Percentiles rank a stretch among this genome's conserved stretches.
These are phyloP conservation scores for Ormyrus thymus DNA, from an alignment of 2,888 invertebrate species.

Conservation along the genomic window DNA sequence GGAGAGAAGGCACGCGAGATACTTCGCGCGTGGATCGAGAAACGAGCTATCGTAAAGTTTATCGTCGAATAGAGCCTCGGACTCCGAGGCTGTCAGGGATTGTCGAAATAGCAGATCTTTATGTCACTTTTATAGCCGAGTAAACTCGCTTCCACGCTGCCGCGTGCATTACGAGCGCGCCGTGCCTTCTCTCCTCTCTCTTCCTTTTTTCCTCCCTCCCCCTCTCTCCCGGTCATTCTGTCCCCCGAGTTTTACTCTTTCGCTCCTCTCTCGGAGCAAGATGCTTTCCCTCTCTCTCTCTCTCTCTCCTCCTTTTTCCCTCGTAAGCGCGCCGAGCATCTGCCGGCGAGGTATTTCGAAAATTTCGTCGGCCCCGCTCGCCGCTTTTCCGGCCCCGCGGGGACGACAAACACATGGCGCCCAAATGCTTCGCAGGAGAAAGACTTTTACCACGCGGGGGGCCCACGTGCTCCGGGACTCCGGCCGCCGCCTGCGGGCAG, in stretches of 20 bases:
- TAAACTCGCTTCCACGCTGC: conserved; percentile 39
- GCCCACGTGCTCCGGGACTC: conserved; percentile 64
- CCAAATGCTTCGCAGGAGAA: conserved; percentile 66
- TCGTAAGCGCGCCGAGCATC: conserved; percentile 14
- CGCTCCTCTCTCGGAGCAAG: conserved; percentile 5
- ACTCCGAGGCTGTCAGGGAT: conserved; percentile 59
- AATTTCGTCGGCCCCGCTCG: conserved; percentile 49
- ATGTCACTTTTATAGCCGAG: conserved; percentile 68
- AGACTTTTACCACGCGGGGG: conserved; percentile 70
- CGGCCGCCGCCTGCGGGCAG: no score
- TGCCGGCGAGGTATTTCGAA: conserved; percentile 48
- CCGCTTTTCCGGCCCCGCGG: conserved; percentile 48
- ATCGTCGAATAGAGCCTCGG: conserved; percentile 59
- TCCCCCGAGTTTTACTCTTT: conserved; percentile 34
- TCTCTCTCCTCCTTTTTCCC: neutral
- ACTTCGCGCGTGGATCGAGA: conserved; percentile 55
- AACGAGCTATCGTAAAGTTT: conserved; percentile 71
- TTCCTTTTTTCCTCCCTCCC: conserved; percentile 6
- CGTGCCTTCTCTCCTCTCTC: neutral
- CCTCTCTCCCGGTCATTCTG: neutral
- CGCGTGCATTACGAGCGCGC: conserved; percentile 63
- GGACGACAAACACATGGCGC: conserved; percentile 69
- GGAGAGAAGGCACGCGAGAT: conserved; percentile 33
- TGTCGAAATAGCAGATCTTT: conserved; percentile 74
- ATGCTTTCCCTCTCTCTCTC: neutral